Base-by-base conservation (phyloP, 2,113 vertebrate species). In the Strix uralensis region DNA sequence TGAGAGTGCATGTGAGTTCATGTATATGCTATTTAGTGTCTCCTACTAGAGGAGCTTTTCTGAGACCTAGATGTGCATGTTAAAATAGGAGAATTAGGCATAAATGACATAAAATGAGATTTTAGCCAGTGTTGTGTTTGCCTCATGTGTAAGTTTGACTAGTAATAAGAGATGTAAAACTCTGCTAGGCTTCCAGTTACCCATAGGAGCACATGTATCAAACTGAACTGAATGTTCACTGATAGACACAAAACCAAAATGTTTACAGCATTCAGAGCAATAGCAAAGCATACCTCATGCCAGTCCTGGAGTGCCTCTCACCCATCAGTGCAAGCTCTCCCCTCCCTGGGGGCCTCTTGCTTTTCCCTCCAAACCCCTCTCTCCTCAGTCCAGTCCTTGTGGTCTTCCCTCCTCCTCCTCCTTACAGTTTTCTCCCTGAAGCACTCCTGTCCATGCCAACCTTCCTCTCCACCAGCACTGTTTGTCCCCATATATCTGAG, bases 211-310 rank as follows among this genome's bases (percentile, higher is more conserved):
- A 95, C 92, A 92, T 32, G 66, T 85, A 95, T 95, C 96, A 77
- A 94, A 91, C 92, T 90, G 96, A 96, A 94, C 92, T 92, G 92
- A 95, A 94, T 86, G 77, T 95, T 94, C 94, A 81, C 88, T 20
- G 80, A 89, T 72, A 94, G 95, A 97, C 96, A 97, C 96, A 97
- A 98, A 97, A 25, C 74, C 75, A 93, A 97, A 96, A 97, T 97
- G 98, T 98, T 98, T 98, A 98, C 98, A 98, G 95, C 97, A 97
- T 98, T 97, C 97, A 98, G 96, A 98, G 98, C 98, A 98, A 98
- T 98, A 98, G 96, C 93, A 85, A 96, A 96, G 94, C 97, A 97
- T 98, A 98, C 98, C 98, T 98, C 97, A 97, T 81, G 95, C 96
- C 89, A 51, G 54, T 79, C 92, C 90, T 82, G 77, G 46, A 87